Percentiles rank a stretch among this genome's conserved stretches.
Evolutionary conservation across 2,888 invertebrate species (phyloP).

Genomic region (Clitarchus hookeri): DNA sequence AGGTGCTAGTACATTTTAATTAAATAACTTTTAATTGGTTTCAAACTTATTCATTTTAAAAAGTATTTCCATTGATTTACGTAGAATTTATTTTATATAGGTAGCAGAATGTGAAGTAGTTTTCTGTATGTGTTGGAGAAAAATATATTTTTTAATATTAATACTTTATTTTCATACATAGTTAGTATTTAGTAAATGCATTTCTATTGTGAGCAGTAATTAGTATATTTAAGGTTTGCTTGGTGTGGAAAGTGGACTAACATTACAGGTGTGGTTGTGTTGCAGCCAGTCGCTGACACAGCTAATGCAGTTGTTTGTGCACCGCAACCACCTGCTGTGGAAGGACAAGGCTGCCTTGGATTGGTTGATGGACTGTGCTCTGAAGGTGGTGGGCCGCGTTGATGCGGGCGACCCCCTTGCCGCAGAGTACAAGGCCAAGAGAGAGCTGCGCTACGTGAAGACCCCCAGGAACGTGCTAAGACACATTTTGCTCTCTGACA

Average conservation of each 20-base stretch:
- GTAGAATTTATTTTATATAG: too few species aligned
- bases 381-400: slow-evolving; percentile 65
- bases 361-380: slow-evolving; percentile 78
- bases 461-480: slow-evolving; percentile 69
- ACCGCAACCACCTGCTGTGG: slow-evolving; percentile 77
- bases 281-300: slow-evolving; percentile 68
- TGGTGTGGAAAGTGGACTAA: not conserved
- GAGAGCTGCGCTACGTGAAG: slow-evolving; percentile 65
- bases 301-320: slow-evolving; percentile 73
- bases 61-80: too few species aligned
- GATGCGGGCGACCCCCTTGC: slow-evolving; percentile 65
- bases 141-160: too few species aligned
- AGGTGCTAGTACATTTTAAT: too few species aligned
- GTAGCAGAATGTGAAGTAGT: too few species aligned
- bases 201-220: too few species aligned
- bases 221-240: not conserved
- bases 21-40: too few species aligned
- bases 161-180: too few species aligned
- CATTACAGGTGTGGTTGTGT: slow-evolving; percentile 42
- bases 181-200: too few species aligned
- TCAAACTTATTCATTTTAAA: too few species aligned
- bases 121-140: too few species aligned
- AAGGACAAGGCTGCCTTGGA: slow-evolving; percentile 72
- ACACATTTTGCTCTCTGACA: slow-evolving; percentile 72
- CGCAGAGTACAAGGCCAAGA: slow-evolving; percentile 64